phyloP scores from a whole-genome alignment of 2,888 invertebrate species.

The Hemistola chrysoprasaria region DNA sequence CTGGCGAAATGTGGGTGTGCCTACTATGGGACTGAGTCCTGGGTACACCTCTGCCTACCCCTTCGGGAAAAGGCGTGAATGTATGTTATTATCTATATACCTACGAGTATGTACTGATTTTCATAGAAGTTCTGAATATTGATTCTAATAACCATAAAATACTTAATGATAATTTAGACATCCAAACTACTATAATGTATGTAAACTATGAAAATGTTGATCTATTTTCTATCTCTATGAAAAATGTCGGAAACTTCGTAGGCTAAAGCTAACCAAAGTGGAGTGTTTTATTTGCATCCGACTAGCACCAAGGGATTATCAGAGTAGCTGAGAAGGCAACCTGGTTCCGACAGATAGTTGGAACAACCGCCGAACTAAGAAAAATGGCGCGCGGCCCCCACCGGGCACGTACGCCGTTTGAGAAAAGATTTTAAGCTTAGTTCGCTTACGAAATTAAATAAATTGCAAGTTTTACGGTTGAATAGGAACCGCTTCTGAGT shows the following conservation, averaged over 20 bases:
- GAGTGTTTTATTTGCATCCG: constrained; percentile 12
- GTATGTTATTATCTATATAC: no score
- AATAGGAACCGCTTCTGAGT: background rate
- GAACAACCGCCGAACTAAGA: constrained; percentile 39
- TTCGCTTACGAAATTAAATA: background rate
- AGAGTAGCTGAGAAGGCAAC: constrained; percentile 49
- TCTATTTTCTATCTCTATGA: no score
- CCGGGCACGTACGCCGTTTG: constrained; percentile 21
- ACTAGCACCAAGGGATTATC: constrained; percentile 40
- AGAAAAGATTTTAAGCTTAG: constrained; percentile 5
- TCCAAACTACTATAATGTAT: no score
- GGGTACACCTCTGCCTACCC: no score
- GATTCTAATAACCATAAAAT: no score
- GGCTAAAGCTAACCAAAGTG: background rate
- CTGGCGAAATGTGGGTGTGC: no score
- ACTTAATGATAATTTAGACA: no score
- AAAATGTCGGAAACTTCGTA: background rate
- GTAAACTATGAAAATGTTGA: no score
- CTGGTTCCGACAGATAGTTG: constrained; percentile 50
- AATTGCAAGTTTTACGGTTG: background rate
- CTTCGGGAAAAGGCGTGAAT: no score
- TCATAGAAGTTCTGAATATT: no score
- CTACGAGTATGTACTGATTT: no score
- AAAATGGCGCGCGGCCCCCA: constrained; percentile 45
- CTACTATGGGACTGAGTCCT: no score